These are phyloP conservation scores for Sceloporus tristichus DNA, from an alignment of 2,113 vertebrate genomes.

Conservation along the genomic window DNA sequence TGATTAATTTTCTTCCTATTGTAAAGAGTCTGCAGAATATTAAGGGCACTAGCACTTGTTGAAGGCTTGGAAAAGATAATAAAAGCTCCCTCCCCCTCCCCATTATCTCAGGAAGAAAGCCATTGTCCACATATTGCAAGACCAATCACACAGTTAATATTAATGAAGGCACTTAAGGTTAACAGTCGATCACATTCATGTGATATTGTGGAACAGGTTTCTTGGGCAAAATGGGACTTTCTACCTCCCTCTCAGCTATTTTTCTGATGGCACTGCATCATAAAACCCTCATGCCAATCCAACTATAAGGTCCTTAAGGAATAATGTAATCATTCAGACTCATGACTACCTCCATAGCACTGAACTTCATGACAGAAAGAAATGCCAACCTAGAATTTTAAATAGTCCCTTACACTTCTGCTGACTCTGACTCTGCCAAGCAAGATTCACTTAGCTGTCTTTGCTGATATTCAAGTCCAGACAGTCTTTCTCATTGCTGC, in stretches of 20 bases:
- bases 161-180: not conserved
- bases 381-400: conserved; percentile 17
- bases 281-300: not conserved
- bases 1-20: conserved; percentile 39
- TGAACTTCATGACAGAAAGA: not conserved
- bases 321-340: conserved; percentile 23
- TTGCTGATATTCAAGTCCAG: not conserved
- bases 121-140: not conserved
- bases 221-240: not conserved
- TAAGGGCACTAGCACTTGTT: conserved; percentile 9
- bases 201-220: not conserved
- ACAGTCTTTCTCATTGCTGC: not conserved
- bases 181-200: not conserved
- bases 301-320: not conserved
- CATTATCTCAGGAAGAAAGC: not conserved
- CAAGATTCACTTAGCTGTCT: not conserved
- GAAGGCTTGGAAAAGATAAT: conserved; percentile 14
- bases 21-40: not conserved
- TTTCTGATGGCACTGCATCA: conserved; percentile 6
- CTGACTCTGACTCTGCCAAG: not conserved
- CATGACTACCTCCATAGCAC: not conserved
- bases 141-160: not conserved
- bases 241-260: not conserved
- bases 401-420: not conserved
- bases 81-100: not conserved